Evolutionary conservation across 2,888 invertebrate species (phyloP).

Genomic region (Lepidochitona cinerea): DNA sequence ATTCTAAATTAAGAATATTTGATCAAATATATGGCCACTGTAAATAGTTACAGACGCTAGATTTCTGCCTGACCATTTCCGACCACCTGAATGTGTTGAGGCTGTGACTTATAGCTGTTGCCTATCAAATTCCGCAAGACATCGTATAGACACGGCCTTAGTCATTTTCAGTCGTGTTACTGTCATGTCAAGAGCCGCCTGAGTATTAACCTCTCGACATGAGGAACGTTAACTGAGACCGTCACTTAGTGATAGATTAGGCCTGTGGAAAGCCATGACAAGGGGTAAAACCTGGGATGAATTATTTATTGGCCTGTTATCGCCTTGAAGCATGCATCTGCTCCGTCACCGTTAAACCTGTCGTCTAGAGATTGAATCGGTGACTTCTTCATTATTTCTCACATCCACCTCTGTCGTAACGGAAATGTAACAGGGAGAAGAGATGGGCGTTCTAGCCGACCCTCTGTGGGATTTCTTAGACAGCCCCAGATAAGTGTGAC

Average conservation of each 20-base stretch:
- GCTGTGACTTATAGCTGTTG: too few species aligned
- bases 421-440: constrained; percentile 3
- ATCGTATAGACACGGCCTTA: too few species aligned
- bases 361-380: not conserved
- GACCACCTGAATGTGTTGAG: too few species aligned
- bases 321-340: not conserved
- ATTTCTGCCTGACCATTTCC: too few species aligned
- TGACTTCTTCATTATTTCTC: not conserved
- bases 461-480: too few species aligned
- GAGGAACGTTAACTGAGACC: too few species aligned
- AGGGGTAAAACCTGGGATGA: not conserved
- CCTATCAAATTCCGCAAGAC: too few species aligned
- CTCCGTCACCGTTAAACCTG: not conserved
- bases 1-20: constrained; percentile 6
- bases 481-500: too few species aligned
- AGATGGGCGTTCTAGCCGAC: too few species aligned
- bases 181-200: too few species aligned
- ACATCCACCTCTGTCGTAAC: not conserved
- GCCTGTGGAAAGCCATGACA: not conserved
- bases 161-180: too few species aligned
- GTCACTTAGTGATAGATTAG: not conserved
- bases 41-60: not conserved
- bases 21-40: not conserved
- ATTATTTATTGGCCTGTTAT: constrained; percentile 3
- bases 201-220: too few species aligned